A percentile compares a stretch with the other conserved stretches of the same genome.
These are phyloP conservation scores for Eufriesea mexicana DNA, from an alignment of 1,140 invertebrate species.

Conservation along the genomic window DNA sequence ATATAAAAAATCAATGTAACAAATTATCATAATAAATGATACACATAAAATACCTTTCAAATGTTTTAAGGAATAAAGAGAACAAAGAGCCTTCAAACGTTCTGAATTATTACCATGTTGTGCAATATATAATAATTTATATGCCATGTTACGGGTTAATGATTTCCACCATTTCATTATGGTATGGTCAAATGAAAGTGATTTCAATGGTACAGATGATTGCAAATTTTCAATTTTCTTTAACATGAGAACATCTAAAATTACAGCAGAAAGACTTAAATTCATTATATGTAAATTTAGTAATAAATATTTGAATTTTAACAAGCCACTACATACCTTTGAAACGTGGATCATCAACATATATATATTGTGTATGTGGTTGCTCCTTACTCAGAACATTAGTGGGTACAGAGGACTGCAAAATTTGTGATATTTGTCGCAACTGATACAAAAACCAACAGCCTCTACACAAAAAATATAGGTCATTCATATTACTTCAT, in stretches of 20 bases:
- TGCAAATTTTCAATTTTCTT: conserved; percentile 68
- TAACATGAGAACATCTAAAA: conserved; percentile 74
- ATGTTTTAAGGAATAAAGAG: conserved; percentile 73
- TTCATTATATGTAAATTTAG: neutral
- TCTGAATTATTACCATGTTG: conserved; percentile 68
- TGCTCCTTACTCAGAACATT: conserved; percentile 76
- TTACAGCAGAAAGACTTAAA: neutral
- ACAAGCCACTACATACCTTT: conserved; percentile 69
- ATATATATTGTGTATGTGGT: conserved; percentile 78
- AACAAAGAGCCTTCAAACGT: conserved; percentile 72
- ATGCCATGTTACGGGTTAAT: conserved; percentile 69
- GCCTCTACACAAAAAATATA: conserved; percentile 65
- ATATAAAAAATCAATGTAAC: neutral
- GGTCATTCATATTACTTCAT: conserved; percentile 14
- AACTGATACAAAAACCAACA: conserved; percentile 78
- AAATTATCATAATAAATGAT: neutral
- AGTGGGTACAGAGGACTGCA: conserved; percentile 71
- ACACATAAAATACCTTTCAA: conserved; percentile 75
- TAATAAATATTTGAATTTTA: too few relatives aligned
- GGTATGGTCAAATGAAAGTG: conserved; percentile 62
- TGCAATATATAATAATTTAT: conserved; percentile 73
- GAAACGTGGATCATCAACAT: conserved; percentile 78
- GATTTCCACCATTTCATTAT: conserved; percentile 77
- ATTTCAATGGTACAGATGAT: conserved; percentile 55
- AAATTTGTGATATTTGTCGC: conserved; percentile 70